Conservation (phyloP, 1,140 invertebrate genomes). For the Pseudachorutes palmiensis region DNA sequence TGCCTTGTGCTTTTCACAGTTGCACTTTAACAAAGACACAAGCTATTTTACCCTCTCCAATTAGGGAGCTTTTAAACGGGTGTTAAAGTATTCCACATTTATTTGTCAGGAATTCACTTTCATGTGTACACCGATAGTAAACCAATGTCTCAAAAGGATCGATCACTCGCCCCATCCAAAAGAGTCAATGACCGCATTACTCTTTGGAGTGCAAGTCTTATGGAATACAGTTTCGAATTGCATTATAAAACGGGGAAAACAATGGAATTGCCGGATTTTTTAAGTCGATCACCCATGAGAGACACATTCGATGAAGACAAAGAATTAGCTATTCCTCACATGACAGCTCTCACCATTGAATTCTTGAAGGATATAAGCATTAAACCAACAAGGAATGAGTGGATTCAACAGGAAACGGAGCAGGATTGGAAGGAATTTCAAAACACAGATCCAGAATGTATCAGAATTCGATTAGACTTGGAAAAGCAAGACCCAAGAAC, state of each 20-base stretch:
- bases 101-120: neutral
- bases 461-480: neutral
- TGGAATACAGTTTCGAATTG: neutral
- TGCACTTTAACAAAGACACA: neutral
- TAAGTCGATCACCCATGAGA: neutral
- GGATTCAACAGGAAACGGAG: too few relatives aligned
- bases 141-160: neutral
- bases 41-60: neutral
- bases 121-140: neutral
- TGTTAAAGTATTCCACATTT: neutral
- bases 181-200: neutral
- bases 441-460: neutral
- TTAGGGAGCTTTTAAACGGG: neutral
- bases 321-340: too few relatives aligned
- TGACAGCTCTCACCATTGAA: too few relatives aligned
- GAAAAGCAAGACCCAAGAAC: neutral
- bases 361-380: too few relatives aligned
- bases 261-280: neutral
- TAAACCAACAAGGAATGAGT: too few relatives aligned
- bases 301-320: neutral
- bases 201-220: neutral
- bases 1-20: neutral
- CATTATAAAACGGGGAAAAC: neutral
- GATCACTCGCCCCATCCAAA: neutral
- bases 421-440: neutral